A percentile compares a stretch with the other conserved stretches of the same genome.
phyloP scores from a whole-genome alignment of 2,113 vertebrate genomes.

The Ornithorhynchus anatinus region DNA sequence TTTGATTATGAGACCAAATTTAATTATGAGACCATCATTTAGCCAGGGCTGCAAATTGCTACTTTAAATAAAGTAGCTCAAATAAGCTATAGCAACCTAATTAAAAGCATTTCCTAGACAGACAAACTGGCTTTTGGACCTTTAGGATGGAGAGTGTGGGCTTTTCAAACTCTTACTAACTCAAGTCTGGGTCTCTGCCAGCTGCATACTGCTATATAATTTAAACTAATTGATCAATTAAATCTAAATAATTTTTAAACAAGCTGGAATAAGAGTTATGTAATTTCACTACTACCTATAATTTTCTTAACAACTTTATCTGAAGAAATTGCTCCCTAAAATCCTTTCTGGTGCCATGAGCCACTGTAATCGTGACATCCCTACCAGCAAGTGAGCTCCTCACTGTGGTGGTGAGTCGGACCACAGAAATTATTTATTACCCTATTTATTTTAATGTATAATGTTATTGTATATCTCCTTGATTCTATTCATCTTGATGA shows the following conservation, averaged over 20 bases:
- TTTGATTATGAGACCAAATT: not conserved
- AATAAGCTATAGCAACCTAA: not conserved
- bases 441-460: not conserved
- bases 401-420: no score
- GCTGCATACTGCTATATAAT: constrained; percentile 24
- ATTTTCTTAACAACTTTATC: constrained; percentile 56
- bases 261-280: constrained; percentile 46
- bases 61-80: constrained; percentile 1
- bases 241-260: constrained; percentile 68
- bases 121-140: constrained; percentile 6
- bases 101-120: constrained; percentile 17
- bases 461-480: no score
- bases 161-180: constrained; percentile 17
- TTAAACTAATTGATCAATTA: constrained; percentile 70
- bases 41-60: accelerated
- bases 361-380: no score
- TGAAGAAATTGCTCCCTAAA: not conserved
- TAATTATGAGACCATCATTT: not conserved
- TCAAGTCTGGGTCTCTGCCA: constrained; percentile 38
- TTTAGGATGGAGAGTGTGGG: not conserved
- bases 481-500: no score
- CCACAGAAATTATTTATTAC: not conserved
- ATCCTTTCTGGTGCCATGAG: no score
- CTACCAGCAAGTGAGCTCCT: no score
- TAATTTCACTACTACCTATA: constrained; percentile 53